Conservation (phyloP, 2,888 invertebrate genomes). For the Allophyes oxyacanthae region DNA sequence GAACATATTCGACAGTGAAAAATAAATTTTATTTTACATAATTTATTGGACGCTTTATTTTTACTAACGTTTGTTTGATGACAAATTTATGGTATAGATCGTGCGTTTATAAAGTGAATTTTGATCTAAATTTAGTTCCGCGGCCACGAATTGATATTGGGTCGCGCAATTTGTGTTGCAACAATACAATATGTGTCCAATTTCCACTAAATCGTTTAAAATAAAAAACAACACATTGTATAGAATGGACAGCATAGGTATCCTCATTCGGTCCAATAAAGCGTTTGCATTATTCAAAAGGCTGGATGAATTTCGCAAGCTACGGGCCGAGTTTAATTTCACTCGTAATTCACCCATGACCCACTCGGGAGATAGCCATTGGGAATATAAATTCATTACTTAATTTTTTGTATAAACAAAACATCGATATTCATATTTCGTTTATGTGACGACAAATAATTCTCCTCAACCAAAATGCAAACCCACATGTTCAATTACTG, state of each 20-base stretch:
- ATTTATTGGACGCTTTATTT: slow-evolving; percentile 56
- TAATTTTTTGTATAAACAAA: slow-evolving; percentile 62
- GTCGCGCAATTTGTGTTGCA: slow-evolving; percentile 25
- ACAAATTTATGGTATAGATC: slow-evolving; percentile 34
- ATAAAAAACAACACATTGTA: slow-evolving; percentile 66
- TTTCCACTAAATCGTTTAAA: slow-evolving; percentile 48
- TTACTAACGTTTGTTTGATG: slow-evolving; percentile 30
- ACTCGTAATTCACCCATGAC: slow-evolving; percentile 76
- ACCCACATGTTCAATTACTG: no score
- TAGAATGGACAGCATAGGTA: slow-evolving; percentile 63
- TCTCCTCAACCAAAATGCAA: no score
- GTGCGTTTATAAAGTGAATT: slow-evolving; percentile 30
- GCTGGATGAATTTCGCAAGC: slow-evolving; percentile 78
- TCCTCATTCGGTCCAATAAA: slow-evolving; percentile 77
- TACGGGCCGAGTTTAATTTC: slow-evolving; percentile 79
- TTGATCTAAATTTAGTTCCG: slow-evolving; percentile 33
- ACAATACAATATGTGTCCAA: slow-evolving; percentile 34
- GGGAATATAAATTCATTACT: slow-evolving; percentile 73
- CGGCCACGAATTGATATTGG: slow-evolving; percentile 40
- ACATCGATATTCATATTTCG: slow-evolving; percentile 4
- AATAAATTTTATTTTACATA: slow-evolving; percentile 60
- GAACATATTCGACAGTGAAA: slow-evolving; percentile 71
- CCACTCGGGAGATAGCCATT: slow-evolving; percentile 67
- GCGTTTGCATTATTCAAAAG: slow-evolving; percentile 86
- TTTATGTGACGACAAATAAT: no score